A percentile compares a stretch with the other conserved stretches of the same genome.
phyloP scores from a whole-genome alignment of 2,888 invertebrate genomes.

The Pogonocherus hispidulus region DNA sequence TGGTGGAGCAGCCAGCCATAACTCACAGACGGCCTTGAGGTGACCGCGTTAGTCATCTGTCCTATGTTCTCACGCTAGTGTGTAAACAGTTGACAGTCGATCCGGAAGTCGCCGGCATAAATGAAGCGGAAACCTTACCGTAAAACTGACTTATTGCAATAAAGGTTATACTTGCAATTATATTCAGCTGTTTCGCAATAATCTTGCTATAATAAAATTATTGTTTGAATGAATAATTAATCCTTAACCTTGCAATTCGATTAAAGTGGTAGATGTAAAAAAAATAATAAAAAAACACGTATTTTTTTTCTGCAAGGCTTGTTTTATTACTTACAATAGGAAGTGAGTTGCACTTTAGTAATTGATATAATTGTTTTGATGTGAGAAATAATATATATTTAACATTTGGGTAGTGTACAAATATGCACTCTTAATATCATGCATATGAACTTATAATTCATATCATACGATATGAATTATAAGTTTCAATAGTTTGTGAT shows the following conservation, averaged over 20 bases:
- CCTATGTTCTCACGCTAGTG: constrained; percentile 49
- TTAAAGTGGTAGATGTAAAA: neutral
- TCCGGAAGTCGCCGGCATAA: constrained; percentile 44
- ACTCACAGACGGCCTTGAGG: constrained; percentile 58
- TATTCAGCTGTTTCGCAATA: constrained; percentile 15
- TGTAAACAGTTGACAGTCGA: constrained; percentile 45
- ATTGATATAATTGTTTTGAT: neutral
- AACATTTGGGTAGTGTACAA: too few species aligned
- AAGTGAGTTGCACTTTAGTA: neutral
- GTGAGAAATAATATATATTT: too few species aligned
- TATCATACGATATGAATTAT: too few species aligned
- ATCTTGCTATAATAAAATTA: constrained; percentile 24
- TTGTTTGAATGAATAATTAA: constrained; percentile 24
- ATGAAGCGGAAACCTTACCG: constrained; percentile 45
- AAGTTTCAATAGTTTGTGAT: too few species aligned
- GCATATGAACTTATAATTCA: too few species aligned
- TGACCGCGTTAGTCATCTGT: constrained; percentile 56
- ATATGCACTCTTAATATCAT: too few species aligned
- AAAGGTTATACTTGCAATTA: constrained; percentile 37
- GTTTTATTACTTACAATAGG: neutral
- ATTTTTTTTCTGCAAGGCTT: neutral
- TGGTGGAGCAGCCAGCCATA: constrained; percentile 47
- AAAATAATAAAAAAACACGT: neutral
- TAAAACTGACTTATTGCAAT: constrained; percentile 37
- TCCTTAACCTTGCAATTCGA: constrained; percentile 10